A percentile compares a stretch with the other conserved stretches of the same genome.
Evolutionary conservation across 2,888 invertebrate genomes (phyloP).

Genomic region (Rosalia funebris): DNA sequence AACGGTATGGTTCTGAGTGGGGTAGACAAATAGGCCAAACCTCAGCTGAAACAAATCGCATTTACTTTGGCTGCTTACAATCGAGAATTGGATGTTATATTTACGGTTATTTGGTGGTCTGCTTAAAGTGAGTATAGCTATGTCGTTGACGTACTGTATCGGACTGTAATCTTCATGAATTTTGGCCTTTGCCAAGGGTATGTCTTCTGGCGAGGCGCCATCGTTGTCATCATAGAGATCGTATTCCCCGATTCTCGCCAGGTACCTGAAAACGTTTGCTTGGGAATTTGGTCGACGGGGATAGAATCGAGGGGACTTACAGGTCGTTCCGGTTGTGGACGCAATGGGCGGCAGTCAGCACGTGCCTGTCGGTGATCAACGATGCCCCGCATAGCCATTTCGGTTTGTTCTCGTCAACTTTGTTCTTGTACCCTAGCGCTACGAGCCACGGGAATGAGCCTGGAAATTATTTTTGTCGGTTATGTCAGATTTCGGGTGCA

Average conservation of each 20-base stretch:
- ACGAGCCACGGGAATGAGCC: conserved; percentile 87
- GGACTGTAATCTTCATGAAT: conserved; percentile 77
- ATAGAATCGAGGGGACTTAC: too few species aligned
- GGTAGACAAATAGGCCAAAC: conserved; percentile 84
- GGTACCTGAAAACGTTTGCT: conserved; percentile 66
- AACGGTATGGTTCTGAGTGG: conserved; percentile 65
- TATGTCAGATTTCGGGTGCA: too few species aligned
- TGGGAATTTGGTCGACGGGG: too few species aligned
- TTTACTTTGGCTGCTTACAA: neutral
- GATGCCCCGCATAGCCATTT: conserved; percentile 74
- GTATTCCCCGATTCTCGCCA: conserved; percentile 82
- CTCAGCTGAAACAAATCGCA: conserved; percentile 64
- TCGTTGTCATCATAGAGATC: conserved; percentile 73
- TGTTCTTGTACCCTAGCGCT: conserved; percentile 74
- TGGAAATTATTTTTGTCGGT: conserved; percentile 49
- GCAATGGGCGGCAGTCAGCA: conserved; percentile 85
- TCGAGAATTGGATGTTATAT: conserved; percentile 45
- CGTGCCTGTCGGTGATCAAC: conserved; percentile 73
- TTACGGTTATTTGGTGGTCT: conserved; percentile 44
- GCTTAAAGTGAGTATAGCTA: conserved; percentile 77
- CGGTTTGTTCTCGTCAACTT: conserved; percentile 60
- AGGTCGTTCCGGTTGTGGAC: conserved; percentile 70
- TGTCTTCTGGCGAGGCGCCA: conserved; percentile 72
- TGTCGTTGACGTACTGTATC: conserved; percentile 75
- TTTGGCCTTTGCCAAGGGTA: conserved; percentile 69